Evolutionary conservation across 2,113 vertebrate species (phyloP), one percentile per base, ranked within the genome.

Genomic region (Cololabis saira): DNA sequence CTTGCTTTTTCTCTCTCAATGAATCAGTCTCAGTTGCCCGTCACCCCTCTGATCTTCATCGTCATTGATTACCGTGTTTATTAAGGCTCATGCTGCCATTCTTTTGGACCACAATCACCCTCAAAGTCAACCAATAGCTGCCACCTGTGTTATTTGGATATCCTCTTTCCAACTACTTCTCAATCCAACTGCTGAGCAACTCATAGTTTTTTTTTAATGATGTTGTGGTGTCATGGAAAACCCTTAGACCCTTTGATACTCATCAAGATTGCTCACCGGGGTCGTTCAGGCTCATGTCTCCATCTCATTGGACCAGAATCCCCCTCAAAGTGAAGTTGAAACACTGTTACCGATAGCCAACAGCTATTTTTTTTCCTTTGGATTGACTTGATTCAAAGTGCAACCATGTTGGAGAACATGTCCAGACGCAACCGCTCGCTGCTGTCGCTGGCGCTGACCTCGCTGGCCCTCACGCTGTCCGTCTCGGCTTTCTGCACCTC

Each of bases 361-460:
- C n/a, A 45, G 14, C 13, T 40, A 7, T 37, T 37, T 37, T 7
- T 37, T 37, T 37, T 11, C 10, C 33, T 7, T 37, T 37, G 3
- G 17, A 10, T 18, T 17, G 17, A 10, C 9, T 18, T 17, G 8
- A n/a, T 17, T 67, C 5, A 5, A 63, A 44, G 37, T 15, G 48
- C 67, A 82, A 77, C 88, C 73, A 95, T 95, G 93, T 68, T 95
- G 60, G 94, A 91, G 83, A 85, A 87, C 0, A 87, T 91, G 89
- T 90, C 89, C 40, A 62, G 88, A 4, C 74, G 86, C 0, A 85
- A 89, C 70, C 92, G 93, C 40, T 92, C 94, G 4, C 91, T 95
- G 43, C 86, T 96, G 67, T 95, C 94, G 0, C 89, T 96, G 60
- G 92, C 90, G 40, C 92, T 96, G 56, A 95, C 94, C 42, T 94